These are phyloP conservation scores for Harpagus bidentatus DNA, from an alignment of 2,113 vertebrate genomes.

Conservation along the genomic window DNA sequence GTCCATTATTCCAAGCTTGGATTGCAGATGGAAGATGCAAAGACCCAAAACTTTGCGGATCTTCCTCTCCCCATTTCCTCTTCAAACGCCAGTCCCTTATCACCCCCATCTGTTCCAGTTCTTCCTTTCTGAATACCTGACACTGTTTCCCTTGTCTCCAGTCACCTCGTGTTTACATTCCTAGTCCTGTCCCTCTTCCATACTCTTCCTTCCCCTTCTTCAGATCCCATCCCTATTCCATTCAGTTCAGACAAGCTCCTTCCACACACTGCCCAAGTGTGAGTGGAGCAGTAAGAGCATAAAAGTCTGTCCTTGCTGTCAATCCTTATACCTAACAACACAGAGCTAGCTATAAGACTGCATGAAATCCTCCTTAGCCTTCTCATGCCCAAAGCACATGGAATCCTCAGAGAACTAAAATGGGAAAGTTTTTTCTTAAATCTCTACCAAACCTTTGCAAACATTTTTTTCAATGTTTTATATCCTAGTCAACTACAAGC, in stretches of 20 bases:
- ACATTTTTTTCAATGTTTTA: neutral
- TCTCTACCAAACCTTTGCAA: neutral
- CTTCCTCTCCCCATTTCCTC: neutral
- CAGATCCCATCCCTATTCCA: neutral
- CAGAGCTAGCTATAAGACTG: neutral
- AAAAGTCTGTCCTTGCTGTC: neutral
- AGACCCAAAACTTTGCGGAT: neutral
- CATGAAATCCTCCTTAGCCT: neutral
- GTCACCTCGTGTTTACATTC: neutral
- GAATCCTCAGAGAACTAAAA: neutral
- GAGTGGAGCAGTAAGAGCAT: neutral
- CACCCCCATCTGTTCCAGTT: neutral
- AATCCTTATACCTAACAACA: neutral
- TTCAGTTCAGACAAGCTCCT: neutral
- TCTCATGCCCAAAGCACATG: neutral
- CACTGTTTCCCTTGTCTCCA: neutral
- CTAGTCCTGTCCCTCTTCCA: neutral
- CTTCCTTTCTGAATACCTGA: neutral
- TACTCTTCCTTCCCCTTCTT: neutral
- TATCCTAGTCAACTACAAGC: neutral
- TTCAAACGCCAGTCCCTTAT: neutral
- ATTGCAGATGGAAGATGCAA: neutral
- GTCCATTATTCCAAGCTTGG: neutral
- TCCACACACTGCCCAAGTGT: neutral
- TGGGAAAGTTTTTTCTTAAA: neutral